These are phyloP conservation scores for Neodiprion lecontei DNA, from an alignment of 1,140 invertebrate genomes.

Conservation along the genomic window DNA sequence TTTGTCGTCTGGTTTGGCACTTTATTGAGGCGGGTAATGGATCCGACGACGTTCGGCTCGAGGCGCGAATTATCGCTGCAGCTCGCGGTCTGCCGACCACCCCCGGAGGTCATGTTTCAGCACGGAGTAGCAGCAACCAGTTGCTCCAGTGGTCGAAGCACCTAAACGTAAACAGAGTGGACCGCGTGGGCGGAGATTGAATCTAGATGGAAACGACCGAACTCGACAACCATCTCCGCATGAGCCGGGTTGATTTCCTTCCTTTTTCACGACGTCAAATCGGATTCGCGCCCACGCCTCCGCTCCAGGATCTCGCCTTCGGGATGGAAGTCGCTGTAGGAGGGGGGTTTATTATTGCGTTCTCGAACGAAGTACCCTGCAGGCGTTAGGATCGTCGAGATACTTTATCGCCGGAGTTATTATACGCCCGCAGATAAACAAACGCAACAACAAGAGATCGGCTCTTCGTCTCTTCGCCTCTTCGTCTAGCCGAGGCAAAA, in stretches of 20 bases:
- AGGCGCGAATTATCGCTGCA: background rate
- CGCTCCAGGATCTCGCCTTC: background rate
- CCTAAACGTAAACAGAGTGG: background rate
- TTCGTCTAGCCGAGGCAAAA: too few relatives aligned
- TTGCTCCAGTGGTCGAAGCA: background rate
- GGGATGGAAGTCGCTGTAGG: background rate
- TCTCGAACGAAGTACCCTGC: background rate
- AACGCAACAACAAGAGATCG: too few relatives aligned
- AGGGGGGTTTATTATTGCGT: background rate
- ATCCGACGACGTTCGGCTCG: background rate
- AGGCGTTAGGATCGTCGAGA: background rate
- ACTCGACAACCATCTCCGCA: background rate
- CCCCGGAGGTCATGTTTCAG: too few relatives aligned
- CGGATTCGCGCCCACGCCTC: background rate
- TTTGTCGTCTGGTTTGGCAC: too few relatives aligned
- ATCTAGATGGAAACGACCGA: background rate
- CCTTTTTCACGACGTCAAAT: slow-evolving; percentile 2
- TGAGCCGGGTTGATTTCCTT: background rate
- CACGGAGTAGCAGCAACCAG: background rate
- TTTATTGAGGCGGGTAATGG: slow-evolving; percentile 7
- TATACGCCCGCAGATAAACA: too few relatives aligned
- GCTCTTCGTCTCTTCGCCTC: too few relatives aligned
- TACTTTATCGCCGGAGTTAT: background rate
- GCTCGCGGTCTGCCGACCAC: background rate
- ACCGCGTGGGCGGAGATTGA: background rate